A percentile compares a stretch with the other conserved stretches of the same genome.
phyloP scores from a whole-genome alignment of 2,113 vertebrate genomes.

The Callospermophilus lateralis region DNA sequence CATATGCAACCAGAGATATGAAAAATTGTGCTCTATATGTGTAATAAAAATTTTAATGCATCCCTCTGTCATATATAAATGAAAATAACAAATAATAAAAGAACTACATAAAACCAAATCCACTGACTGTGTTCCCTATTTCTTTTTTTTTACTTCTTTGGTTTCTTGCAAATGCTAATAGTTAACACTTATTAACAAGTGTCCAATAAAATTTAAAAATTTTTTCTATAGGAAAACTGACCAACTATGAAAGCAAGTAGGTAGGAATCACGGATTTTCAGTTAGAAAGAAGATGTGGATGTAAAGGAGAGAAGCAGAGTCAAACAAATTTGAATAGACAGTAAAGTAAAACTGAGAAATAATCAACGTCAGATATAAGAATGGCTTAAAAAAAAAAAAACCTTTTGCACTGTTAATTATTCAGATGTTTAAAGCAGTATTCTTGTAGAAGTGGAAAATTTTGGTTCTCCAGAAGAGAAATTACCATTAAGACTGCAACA shows the following conservation, averaged over 20 bases:
- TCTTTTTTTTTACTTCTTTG: background rate
- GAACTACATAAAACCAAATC: background rate
- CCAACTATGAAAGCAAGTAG: background rate
- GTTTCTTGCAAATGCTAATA: background rate
- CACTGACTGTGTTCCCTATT: background rate
- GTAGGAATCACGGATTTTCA: background rate
- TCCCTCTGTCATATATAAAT: too few species aligned
- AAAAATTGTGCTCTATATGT: too few species aligned
- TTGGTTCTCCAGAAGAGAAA: background rate
- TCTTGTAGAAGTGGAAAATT: background rate
- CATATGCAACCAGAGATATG: too few species aligned
- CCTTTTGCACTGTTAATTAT: background rate
- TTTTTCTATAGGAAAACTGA: conserved; percentile 1
- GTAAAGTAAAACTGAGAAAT: background rate
- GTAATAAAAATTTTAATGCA: too few species aligned
- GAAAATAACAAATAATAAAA: too few species aligned
- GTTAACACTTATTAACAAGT: background rate
- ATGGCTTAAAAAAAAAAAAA: background rate
- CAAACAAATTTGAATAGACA: background rate
- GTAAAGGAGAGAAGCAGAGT: background rate
- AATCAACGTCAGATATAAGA: background rate
- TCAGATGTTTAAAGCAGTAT: background rate
- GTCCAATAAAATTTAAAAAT: background rate
- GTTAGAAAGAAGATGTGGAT: background rate
- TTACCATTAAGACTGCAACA: background rate